phyloP scores from a whole-genome alignment of 2,797 vertebrate genomes.

The Thalassophryne amazonica region DNA sequence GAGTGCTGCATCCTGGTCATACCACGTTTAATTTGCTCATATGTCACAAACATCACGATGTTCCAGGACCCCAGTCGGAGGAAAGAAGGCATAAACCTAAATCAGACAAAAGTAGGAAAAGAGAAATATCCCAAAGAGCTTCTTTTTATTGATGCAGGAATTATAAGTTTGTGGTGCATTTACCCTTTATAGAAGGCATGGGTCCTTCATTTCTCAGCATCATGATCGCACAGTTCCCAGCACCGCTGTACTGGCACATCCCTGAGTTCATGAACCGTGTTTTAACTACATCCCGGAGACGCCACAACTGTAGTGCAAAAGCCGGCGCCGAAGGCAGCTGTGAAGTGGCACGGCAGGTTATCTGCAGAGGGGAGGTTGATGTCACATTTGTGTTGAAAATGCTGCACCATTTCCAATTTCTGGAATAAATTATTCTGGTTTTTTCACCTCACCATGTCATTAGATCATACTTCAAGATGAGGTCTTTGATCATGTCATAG shows the following conservation, averaged over 20 bases:
- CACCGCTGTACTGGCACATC: conserved; percentile 81
- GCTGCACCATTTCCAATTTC: no score
- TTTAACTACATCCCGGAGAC: conserved; percentile 83
- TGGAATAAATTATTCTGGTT: no score
- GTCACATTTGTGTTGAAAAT: no score
- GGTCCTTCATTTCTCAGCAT: conserved; percentile 88
- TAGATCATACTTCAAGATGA: neutral
- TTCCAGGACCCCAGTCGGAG: conserved; percentile 92
- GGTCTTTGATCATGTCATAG: conserved; percentile 87
- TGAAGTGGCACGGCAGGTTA: conserved; percentile 84
- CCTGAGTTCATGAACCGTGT: conserved; percentile 91
- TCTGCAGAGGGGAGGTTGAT: conserved; percentile 64
- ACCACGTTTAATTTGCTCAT: conserved; percentile 91
- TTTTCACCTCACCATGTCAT: accelerated
- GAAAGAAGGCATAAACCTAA: conserved; percentile 93
- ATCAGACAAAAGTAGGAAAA: conserved; percentile 9
- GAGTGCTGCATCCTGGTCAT: no score
- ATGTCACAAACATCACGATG: conserved; percentile 93
- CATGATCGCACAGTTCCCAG: conserved; percentile 81
- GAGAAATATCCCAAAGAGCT: no score
- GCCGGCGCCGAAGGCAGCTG: conserved; percentile 81
- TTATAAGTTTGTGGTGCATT: no score
- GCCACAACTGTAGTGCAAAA: conserved; percentile 81
- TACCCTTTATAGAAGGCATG: conserved; percentile 92
- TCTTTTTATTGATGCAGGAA: no score